These are phyloP conservation scores for Pycnomerus fuliginosus DNA, from an alignment of 2,888 invertebrate species.

Conservation along the genomic window DNA sequence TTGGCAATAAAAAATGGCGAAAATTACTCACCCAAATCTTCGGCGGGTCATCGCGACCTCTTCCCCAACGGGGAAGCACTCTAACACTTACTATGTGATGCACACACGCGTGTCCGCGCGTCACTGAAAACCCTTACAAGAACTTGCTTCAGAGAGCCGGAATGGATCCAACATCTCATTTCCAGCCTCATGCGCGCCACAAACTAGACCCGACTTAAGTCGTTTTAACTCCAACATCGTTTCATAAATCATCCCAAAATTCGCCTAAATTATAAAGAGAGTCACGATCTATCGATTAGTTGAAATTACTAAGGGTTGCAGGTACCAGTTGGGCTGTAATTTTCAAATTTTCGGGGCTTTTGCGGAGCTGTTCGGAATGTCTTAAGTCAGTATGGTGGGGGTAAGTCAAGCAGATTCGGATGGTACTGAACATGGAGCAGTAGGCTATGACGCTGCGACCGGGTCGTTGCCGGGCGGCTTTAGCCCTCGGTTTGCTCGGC, in stretches of 20 bases:
- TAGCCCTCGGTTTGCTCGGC: slow-evolving; percentile 42
- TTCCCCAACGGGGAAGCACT: slow-evolving; percentile 47
- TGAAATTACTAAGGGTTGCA: slow-evolving; percentile 3
- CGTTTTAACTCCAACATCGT: slow-evolving; percentile 26
- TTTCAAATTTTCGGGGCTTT: slow-evolving; percentile 27
- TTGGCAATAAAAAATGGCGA: too few relatives aligned
- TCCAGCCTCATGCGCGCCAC: slow-evolving; percentile 40
- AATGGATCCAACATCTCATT: slow-evolving; percentile 41
- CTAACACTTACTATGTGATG: slow-evolving; percentile 40
- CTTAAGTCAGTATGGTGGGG: slow-evolving; percentile 42
- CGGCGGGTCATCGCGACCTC: slow-evolving; percentile 50
- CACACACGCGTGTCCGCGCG: slow-evolving; percentile 52
- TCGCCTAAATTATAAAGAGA: slow-evolving; percentile 13
- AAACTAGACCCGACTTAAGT: slow-evolving; percentile 37
- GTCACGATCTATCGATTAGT: slow-evolving; percentile 12
- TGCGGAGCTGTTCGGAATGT: slow-evolving; percentile 26
- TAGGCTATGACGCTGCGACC: slow-evolving; percentile 53
- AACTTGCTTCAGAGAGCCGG: slow-evolving; percentile 47
- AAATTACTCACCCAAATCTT: slow-evolving; percentile 47
- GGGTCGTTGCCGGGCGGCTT: slow-evolving; percentile 51
- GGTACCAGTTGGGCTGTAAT: slow-evolving; percentile 30
- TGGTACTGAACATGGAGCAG: slow-evolving; percentile 48
- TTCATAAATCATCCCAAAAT: slow-evolving; percentile 21
- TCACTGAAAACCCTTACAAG: slow-evolving; percentile 49
- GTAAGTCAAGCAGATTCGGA: slow-evolving; percentile 38